These are phyloP conservation scores for Drosophila prosaltans DNA, from an alignment of 1,140 invertebrate species.

Conservation along the genomic window DNA sequence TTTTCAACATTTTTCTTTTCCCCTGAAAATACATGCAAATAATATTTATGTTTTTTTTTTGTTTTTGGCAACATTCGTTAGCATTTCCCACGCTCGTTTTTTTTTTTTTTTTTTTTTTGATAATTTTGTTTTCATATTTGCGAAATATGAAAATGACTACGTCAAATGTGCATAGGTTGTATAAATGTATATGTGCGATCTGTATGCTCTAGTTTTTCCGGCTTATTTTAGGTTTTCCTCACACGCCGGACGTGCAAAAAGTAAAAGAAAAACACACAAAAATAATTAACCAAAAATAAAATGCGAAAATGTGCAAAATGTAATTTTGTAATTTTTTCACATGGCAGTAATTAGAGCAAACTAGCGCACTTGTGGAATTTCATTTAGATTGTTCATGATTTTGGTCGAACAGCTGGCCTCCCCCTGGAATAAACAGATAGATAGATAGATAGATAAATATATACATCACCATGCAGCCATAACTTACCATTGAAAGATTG, in stretches of 20 bases:
- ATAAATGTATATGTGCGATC: constrained; percentile 33
- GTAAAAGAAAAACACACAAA: constrained; percentile 37
- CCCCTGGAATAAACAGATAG: constrained; percentile 14
- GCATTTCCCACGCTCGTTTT: constrained; percentile 63
- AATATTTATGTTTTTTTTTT: constrained; percentile 51
- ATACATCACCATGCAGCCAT: constrained; percentile 23
- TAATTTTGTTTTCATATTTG: constrained; percentile 52
- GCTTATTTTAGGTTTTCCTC: constrained; percentile 58
- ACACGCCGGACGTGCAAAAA: constrained; percentile 26
- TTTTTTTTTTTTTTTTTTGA: constrained; percentile 37
- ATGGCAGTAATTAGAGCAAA: constrained; percentile 50
- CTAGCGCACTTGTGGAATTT: constrained; percentile 54
- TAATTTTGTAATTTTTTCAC: constrained; percentile 31
- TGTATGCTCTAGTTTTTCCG: constrained; percentile 69
- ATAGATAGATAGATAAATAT: neutral
- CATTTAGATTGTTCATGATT: constrained; percentile 54
- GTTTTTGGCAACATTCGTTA: constrained; percentile 60
- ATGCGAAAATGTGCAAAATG: constrained; percentile 29
- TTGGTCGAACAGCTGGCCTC: constrained; percentile 42
- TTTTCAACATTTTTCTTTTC: constrained; percentile 11
- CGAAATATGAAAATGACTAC: constrained; percentile 13
- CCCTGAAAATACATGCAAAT: constrained; percentile 64
- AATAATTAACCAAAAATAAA: constrained; percentile 8
- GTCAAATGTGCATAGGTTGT: constrained; percentile 50
- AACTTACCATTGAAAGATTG: constrained; percentile 58